Evolutionary conservation across 2,797 vertebrate species (phyloP).

Genomic region (Pseudomugil gertrudae): DNA sequence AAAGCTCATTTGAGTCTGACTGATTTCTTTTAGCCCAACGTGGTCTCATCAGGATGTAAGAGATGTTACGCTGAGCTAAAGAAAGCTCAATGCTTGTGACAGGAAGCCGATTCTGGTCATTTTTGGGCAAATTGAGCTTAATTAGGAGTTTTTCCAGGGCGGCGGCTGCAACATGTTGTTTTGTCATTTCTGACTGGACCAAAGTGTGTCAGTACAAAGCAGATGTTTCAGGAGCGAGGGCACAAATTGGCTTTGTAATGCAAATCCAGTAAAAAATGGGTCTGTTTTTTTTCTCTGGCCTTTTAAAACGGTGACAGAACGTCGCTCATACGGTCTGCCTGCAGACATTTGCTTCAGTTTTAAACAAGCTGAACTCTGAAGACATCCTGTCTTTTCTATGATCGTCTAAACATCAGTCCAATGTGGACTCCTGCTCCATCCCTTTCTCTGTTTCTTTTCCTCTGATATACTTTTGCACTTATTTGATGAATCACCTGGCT

Average conservation of each 20-base stretch:
- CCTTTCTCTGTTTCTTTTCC: background rate
- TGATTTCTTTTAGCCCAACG: too few relatives aligned
- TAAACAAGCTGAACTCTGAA: background rate
- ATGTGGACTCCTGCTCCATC: background rate
- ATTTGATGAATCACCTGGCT: background rate
- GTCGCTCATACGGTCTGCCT: too few relatives aligned
- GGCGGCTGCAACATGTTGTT: conserved; percentile 9
- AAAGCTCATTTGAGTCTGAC: too few relatives aligned
- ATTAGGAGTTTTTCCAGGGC: background rate
- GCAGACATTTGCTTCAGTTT: background rate
- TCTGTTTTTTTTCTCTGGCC: too few relatives aligned
- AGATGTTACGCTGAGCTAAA: conserved; percentile 2
- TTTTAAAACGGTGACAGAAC: too few relatives aligned
- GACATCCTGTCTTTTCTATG: background rate
- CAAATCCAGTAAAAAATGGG: background rate
- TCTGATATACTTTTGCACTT: background rate
- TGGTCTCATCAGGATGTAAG: conserved; percentile 12
- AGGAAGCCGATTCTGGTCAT: background rate
- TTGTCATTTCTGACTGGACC: background rate
- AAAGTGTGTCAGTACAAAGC: background rate
- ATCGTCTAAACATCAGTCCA: background rate
- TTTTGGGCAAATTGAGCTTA: background rate
- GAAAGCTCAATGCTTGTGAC: conserved; percentile 5
- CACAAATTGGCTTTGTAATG: background rate
- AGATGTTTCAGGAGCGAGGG: background rate